Evolutionary conservation across 1,140 invertebrate species (phyloP).

Genomic region (Hypsibius dujardini): DNA sequence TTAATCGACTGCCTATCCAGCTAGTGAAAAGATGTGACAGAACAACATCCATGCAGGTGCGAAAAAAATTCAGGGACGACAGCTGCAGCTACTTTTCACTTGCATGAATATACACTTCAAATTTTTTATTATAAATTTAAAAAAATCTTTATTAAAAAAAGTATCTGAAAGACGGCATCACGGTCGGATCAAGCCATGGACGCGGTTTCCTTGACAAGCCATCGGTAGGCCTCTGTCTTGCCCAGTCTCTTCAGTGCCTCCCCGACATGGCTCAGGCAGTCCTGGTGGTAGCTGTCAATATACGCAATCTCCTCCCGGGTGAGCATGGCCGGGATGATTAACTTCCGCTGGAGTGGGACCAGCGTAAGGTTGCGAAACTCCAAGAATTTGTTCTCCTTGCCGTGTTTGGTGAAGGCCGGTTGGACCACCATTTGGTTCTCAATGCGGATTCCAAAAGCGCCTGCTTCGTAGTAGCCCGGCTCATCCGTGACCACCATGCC

Average conservation of each 20-base stretch:
- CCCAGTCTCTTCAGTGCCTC: conserved; percentile 45
- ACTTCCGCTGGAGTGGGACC: conserved; percentile 74
- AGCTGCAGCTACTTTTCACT: too few species aligned
- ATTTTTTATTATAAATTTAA: too few species aligned
- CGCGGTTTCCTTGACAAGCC: conserved; percentile 55
- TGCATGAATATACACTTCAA: too few species aligned
- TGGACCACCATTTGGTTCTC: conserved; percentile 74
- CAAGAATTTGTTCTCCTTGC: conserved; percentile 51
- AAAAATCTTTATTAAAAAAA: too few species aligned
- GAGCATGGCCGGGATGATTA: conserved; percentile 60
- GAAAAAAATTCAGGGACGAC: too few species aligned
- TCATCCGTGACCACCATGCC: conserved; percentile 83
- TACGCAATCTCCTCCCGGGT: conserved; percentile 54
- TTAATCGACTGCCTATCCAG: too few species aligned
- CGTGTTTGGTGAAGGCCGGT: conserved; percentile 45
- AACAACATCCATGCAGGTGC: too few species aligned
- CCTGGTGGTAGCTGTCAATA: conserved; percentile 57
- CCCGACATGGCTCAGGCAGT: conserved; percentile 49
- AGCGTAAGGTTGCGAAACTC: conserved; percentile 79
- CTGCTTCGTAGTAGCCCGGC: conserved; percentile 46
- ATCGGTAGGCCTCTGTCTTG: conserved; percentile 46
- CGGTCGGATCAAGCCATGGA: conserved; percentile 32
- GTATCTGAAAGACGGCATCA: too few species aligned
- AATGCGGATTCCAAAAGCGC: conserved; percentile 75
- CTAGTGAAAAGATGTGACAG: too few species aligned